Conservation (phyloP, 2,113 vertebrate genomes). For the Caracal caracal region DNA sequence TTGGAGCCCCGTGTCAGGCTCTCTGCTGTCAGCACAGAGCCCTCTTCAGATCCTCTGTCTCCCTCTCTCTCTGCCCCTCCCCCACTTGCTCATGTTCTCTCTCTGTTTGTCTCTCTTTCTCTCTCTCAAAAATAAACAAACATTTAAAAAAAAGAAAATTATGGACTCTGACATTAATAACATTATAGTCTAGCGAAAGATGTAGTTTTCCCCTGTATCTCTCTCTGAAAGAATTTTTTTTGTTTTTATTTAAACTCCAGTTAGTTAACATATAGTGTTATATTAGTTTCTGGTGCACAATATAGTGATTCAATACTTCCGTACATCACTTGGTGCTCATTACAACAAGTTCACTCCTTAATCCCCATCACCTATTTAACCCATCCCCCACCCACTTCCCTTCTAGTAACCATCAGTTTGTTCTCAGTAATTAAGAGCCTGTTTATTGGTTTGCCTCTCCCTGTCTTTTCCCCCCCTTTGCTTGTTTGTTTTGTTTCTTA, state of each 20-base stretch:
- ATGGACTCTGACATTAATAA: not conserved
- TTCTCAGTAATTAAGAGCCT: not conserved
- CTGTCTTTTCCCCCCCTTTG: not conserved
- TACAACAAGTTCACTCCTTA: not conserved
- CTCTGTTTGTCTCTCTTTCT: no score
- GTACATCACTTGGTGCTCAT: not conserved
- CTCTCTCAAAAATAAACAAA: no score
- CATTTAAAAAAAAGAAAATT: not conserved
- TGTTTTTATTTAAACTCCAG: not conserved
- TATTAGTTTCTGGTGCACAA: not conserved
- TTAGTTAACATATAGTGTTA: not conserved
- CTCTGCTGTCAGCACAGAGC: no score
- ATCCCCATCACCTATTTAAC: not conserved
- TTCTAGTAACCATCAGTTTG: not conserved
- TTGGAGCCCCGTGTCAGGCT: no score
- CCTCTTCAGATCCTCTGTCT: no score
- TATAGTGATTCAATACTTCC: not conserved
- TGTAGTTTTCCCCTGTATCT: not conserved
- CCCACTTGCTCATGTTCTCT: no score
- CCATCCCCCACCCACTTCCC: not conserved
- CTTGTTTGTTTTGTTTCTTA: not conserved
- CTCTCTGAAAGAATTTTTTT: not conserved
- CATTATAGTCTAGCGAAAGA: not conserved
- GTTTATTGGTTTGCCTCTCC: not conserved
- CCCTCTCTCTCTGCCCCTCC: no score